These are phyloP conservation scores for Tridacna gigas DNA, from an alignment of 2,888 invertebrate species.

Conservation along the genomic window DNA sequence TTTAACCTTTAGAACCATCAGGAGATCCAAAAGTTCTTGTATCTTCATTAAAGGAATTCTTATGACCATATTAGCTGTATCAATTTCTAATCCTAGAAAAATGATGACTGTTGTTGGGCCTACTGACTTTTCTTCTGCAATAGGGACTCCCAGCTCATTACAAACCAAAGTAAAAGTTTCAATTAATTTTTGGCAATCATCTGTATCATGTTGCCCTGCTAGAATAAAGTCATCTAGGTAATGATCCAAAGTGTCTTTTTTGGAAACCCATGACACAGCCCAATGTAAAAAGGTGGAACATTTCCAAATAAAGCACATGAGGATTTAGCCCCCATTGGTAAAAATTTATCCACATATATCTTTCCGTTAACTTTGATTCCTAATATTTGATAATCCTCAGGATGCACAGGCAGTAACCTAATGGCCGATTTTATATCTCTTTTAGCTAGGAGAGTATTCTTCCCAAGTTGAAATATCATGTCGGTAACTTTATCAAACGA, in stretches of 20 bases:
- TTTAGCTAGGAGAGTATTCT: neutral
- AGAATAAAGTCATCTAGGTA: slow-evolving; percentile 41
- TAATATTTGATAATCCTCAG: slow-evolving; percentile 11
- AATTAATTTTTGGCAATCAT: slow-evolving; percentile 15
- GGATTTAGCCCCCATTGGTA: neutral
- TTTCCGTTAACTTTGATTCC: slow-evolving; percentile 30
- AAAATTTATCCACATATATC: neutral
- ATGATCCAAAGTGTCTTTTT: slow-evolving; percentile 17
- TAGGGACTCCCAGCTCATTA: neutral
- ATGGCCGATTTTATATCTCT: slow-evolving; percentile 24
- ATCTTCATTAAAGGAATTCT: slow-evolving; percentile 38
- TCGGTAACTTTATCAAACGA: slow-evolving; percentile 8
- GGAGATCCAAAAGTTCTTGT: neutral
- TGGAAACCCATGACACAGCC: neutral
- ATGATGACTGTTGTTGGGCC: slow-evolving; percentile 19
- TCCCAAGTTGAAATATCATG: neutral
- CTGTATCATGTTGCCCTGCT: neutral
- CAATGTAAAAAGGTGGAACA: slow-evolving; percentile 26
- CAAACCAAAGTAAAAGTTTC: slow-evolving; percentile 37
- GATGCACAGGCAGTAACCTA: slow-evolving; percentile 23
- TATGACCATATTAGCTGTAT: slow-evolving; percentile 35
- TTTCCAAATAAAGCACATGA: slow-evolving; percentile 6
- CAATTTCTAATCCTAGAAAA: slow-evolving; percentile 47
- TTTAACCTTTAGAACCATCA: neutral
- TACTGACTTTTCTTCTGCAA: slow-evolving; percentile 9